phyloP scores from a whole-genome alignment of 1,140 invertebrate genomes.

The Cyclina sinensis region DNA sequence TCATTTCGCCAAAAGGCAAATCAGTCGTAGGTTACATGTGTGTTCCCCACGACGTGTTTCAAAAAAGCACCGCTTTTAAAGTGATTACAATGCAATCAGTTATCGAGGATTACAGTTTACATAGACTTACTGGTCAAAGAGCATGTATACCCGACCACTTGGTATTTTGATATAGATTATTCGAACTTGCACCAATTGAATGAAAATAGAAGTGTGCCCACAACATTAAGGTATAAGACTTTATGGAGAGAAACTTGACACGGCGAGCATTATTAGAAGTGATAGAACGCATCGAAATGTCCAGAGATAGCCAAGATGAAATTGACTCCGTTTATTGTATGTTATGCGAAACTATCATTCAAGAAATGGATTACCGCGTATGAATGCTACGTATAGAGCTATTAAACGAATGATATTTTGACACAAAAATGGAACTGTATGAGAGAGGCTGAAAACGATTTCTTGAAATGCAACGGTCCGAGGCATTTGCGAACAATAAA shows the following conservation, averaged over 20 bases:
- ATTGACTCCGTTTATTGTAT: conserved; percentile 56
- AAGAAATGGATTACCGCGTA: conserved; percentile 37
- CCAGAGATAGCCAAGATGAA: conserved; percentile 26
- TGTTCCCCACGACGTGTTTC: conserved; percentile 43
- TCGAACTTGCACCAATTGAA: background rate
- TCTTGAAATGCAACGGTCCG: conserved; percentile 16
- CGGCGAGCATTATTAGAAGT: conserved; percentile 30
- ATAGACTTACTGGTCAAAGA: conserved; percentile 35
- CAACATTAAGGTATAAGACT: background rate
- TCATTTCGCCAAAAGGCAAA: conserved; percentile 6
- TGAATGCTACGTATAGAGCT: background rate
- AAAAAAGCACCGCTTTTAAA: conserved; percentile 8
- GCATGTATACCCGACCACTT: conserved; percentile 59
- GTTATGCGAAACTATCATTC: background rate
- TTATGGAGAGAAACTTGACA: conserved; percentile 14
- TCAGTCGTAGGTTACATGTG: conserved; percentile 62
- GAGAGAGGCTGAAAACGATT: background rate
- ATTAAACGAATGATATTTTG: background rate
- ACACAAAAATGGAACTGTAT: background rate
- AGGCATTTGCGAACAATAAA: background rate
- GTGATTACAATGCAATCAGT: background rate
- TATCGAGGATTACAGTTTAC: conserved; percentile 14
- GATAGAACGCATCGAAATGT: conserved; percentile 1
- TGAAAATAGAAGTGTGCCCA: background rate
- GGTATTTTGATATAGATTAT: background rate